Conservation (phyloP, 2,888 invertebrate genomes). For the Mermis nigrescens region DNA sequence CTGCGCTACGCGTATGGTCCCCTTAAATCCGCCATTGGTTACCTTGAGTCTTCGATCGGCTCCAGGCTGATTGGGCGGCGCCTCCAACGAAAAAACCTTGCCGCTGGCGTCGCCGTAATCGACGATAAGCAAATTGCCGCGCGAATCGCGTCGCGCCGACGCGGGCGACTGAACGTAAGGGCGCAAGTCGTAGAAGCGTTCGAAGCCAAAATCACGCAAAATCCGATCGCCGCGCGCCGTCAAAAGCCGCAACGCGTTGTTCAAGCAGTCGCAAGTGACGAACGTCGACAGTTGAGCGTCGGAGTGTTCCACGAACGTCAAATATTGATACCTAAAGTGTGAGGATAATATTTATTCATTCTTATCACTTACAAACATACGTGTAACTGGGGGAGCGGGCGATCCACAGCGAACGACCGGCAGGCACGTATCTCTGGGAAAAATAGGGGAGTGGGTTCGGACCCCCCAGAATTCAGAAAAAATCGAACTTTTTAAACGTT, state of each 20-base stretch:
- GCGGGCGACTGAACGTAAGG: slow-evolving; percentile 4
- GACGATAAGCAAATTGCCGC: slow-evolving; percentile 4
- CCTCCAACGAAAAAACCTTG: background rate
- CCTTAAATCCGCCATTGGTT: too few species aligned
- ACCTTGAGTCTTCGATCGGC: background rate
- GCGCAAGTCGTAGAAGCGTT: background rate
- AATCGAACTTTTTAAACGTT: too few species aligned
- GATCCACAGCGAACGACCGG: background rate
- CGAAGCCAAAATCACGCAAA: background rate
- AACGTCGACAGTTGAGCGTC: background rate
- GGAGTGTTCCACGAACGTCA: background rate
- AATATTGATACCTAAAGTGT: background rate
- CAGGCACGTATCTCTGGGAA: background rate
- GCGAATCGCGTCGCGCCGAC: background rate
- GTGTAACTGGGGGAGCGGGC: too few species aligned
- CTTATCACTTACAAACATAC: too few species aligned
- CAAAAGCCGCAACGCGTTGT: background rate
- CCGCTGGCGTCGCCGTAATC: slow-evolving; percentile 2
- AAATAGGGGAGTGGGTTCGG: background rate
- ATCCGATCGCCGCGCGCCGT: background rate
- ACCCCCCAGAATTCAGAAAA: too few species aligned
- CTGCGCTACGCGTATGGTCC: too few species aligned
- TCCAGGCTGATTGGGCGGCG: too few species aligned
- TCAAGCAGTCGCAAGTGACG: slow-evolving; percentile 7
- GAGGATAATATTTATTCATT: too few species aligned